Evolutionary conservation across 2,888 invertebrate genomes (phyloP), one percentile per base, ranked within the genome.

Genomic region (Dugesia japonica): DNA sequence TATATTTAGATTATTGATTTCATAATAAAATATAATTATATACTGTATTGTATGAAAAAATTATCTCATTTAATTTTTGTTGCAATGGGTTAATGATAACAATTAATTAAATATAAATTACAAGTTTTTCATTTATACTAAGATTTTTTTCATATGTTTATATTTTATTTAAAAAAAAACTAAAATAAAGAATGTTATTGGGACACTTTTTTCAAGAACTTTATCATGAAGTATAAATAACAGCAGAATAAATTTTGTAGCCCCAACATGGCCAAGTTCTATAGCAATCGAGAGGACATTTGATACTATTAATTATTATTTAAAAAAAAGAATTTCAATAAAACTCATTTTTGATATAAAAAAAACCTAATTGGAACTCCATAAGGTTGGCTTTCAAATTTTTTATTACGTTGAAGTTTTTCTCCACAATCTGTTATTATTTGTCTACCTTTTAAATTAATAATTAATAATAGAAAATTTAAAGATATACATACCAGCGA

Each of bases 261-360:
- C 74, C 74, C 74, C 74, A 73, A 31, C 74, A 73, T n/a, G 74
- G 74, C 74, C 74, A 38, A 15, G 33, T 73, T 31, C 28, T 42
- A 33, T 42, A 9, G 23, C 74, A 73, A 33, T 73, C 26, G 1
- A 26, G 1, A 1, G 74, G 74, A 31, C 74, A 73, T 38, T 31
- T 27, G 15, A 73, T 73, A n/a, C 74, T 73, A 38, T 1, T n/a
- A 38, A 23, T 4, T 7, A 72, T 7, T 72, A 23, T n/a, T 27
- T 72, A 31, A 72, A 7, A 27, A 72, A 28, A 27, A 28, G 1
- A 13, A 72, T 26, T 13, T 13, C 1, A 72, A 27, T 28, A n/a
- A 42, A 13, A 42, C n/a, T 42, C 13, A 42, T 13, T 42, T 42
- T 42, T 42, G 42, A 15, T 15, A 42, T n/a, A n/a, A n/a, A n/a